Percentiles rank a stretch among this genome's conserved stretches.
These are phyloP conservation scores for Leistus spinibarbis DNA, from an alignment of 2,888 invertebrate species.

Conservation along the genomic window DNA sequence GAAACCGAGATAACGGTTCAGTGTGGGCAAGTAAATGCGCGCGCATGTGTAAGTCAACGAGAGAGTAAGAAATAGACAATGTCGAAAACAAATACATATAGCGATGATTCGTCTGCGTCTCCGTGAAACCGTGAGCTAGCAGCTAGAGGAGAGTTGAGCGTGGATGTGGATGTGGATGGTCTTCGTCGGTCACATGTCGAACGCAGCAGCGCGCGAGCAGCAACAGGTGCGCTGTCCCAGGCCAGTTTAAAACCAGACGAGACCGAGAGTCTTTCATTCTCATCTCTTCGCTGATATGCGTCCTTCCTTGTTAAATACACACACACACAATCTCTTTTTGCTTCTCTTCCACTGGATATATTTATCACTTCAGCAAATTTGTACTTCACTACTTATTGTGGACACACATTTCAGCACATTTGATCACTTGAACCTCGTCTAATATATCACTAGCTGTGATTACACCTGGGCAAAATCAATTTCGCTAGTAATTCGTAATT, in stretches of 20 bases:
- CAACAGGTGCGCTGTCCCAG: constrained; percentile 45
- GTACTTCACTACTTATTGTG: too few relatives aligned
- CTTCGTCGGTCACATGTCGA: neutral
- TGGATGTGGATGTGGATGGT: constrained; percentile 8
- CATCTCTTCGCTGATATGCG: constrained; percentile 11
- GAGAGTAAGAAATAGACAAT: neutral
- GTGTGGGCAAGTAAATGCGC: too few relatives aligned
- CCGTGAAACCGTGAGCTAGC: neutral
- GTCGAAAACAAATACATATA: neutral
- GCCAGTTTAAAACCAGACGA: constrained; percentile 43
- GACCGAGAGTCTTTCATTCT: constrained; percentile 8
- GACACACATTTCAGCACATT: too few relatives aligned
- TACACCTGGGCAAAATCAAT: too few relatives aligned
- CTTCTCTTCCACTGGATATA: too few relatives aligned
- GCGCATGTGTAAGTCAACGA: neutral
- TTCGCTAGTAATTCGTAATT: too few relatives aligned
- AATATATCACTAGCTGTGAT: too few relatives aligned
- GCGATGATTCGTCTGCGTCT: neutral
- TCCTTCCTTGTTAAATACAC: constrained; percentile 3
- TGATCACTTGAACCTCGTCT: too few relatives aligned
- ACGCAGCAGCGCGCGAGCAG: constrained; percentile 32
- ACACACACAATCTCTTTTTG: neutral
- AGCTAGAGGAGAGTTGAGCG: too few relatives aligned
- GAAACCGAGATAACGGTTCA: too few relatives aligned
- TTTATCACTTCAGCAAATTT: too few relatives aligned